Conservation (phyloP, 1,140 invertebrate genomes). For the Lasioglossum albipes region DNA sequence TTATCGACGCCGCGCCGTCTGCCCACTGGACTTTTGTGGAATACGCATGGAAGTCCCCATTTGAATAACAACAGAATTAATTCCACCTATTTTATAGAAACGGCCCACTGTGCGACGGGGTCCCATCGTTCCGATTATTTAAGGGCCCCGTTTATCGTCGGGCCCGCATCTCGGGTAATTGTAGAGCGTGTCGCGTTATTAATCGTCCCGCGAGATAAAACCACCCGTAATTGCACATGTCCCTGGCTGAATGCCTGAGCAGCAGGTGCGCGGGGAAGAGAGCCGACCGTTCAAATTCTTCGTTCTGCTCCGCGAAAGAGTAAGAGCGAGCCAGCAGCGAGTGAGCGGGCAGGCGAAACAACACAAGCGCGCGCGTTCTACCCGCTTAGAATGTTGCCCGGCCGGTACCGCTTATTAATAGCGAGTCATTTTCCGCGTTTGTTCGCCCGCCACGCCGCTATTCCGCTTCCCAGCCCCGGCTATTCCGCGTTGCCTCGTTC, state of each 20-base stretch:
- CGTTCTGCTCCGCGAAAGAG: slow-evolving; percentile 33
- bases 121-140: slow-evolving; percentile 12
- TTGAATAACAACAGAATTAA: no score
- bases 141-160: slow-evolving; percentile 1
- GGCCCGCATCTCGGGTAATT: slow-evolving; percentile 20
- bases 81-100: no score
- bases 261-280: slow-evolving; percentile 41
- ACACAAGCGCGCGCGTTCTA: slow-evolving; percentile 11
- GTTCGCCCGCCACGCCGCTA: background rate
- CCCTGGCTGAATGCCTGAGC: slow-evolving; percentile 37
- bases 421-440: slow-evolving; percentile 6
- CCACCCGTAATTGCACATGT: slow-evolving; percentile 35
- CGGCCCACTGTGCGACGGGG: background rate
- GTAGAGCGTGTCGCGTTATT: slow-evolving; percentile 44
- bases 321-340: background rate
- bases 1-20: no score
- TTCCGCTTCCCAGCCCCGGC: background rate
- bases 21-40: no score
- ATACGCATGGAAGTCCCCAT: no score
- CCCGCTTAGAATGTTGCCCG: slow-evolving; percentile 39
- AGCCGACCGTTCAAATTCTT: slow-evolving; percentile 34
- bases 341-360: slow-evolving; percentile 23
- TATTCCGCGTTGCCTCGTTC: no score
- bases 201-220: slow-evolving; percentile 40
- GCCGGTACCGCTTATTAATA: slow-evolving; percentile 23